phyloP scores from a whole-genome alignment of 2,113 vertebrate species.

The Ahaetulla prasina region DNA sequence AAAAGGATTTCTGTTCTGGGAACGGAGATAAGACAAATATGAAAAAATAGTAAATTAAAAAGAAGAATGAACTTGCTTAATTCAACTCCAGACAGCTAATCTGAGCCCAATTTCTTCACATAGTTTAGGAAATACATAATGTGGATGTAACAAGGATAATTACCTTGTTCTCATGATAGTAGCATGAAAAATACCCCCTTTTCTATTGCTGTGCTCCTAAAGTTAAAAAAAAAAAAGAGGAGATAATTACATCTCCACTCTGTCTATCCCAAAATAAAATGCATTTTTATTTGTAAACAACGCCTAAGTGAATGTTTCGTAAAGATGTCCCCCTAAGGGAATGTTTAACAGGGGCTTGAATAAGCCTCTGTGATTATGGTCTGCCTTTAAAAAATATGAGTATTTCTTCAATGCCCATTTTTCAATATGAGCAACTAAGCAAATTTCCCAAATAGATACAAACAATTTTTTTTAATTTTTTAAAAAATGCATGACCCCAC shows the following conservation, averaged over 20 bases:
- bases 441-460: background rate
- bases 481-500: background rate
- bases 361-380: background rate
- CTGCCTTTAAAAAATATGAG: background rate
- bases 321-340: background rate
- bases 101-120: background rate
- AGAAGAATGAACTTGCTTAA: background rate
- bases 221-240: background rate
- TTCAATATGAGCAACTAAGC: background rate
- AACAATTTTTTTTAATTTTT: background rate
- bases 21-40: constrained; percentile 23
- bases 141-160: background rate
- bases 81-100: background rate
- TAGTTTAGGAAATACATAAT: background rate
- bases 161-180: background rate
- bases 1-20: background rate
- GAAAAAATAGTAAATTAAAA: background rate
- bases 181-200: background rate
- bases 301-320: background rate
- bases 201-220: background rate
- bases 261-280: background rate
- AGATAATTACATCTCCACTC: background rate
- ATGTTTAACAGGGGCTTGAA: background rate
- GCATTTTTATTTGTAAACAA: background rate
- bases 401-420: background rate